A percentile compares a stretch with the other conserved stretches of the same genome.
Evolutionary conservation across 2,797 vertebrate genomes (phyloP).

Genomic region (Heterohyrax brucei): DNA sequence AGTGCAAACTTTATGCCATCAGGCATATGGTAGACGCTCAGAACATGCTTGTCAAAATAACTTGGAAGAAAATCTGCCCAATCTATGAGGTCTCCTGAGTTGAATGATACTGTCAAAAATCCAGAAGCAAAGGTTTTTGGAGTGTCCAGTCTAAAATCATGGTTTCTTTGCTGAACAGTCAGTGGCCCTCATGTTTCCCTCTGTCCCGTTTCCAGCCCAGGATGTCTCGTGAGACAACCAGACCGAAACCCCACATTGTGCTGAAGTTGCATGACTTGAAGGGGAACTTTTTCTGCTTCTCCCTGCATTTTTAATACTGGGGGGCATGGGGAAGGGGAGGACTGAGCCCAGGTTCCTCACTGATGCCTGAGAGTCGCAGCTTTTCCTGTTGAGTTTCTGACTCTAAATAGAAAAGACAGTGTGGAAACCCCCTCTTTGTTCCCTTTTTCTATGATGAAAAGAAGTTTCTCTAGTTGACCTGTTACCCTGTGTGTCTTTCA

Average conservation of each 20-base stretch:
- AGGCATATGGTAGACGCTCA: background rate
- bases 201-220: background rate
- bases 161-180: too few species aligned
- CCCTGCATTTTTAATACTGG: background rate
- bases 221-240: constrained; percentile 77
- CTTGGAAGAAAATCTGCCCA: background rate
- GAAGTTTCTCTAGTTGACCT: background rate
- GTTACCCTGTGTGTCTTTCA: too few species aligned
- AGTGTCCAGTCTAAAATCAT: background rate
- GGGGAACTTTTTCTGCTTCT: background rate
- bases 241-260: constrained; percentile 31
- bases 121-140: too few species aligned
- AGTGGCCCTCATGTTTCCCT: fast-evolving
- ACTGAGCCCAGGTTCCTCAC: constrained; percentile 58
- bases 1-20: too few species aligned
- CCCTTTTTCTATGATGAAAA: background rate
- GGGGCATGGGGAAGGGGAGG: background rate
- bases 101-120: background rate
- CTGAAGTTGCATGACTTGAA: background rate
- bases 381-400: constrained; percentile 40
- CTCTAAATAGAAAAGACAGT: background rate
- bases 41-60: background rate
- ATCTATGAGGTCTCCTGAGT: background rate
- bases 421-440: background rate
- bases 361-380: fast-evolving